phyloP scores from a whole-genome alignment of 35 echinoderm and acorn worm species.

The Anneissia japonica region DNA sequence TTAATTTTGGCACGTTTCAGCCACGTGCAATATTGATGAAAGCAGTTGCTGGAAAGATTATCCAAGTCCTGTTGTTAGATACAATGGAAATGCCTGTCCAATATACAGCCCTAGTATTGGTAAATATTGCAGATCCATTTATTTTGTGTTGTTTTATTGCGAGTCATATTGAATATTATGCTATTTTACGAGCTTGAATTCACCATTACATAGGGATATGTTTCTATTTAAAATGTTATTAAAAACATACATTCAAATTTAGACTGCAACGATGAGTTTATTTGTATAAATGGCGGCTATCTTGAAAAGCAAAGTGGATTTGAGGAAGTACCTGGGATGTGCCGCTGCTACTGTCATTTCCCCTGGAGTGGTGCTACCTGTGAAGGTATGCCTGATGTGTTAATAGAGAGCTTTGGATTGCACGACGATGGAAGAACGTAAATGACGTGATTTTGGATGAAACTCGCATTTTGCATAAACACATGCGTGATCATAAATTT shows the following conservation, averaged over 20 bases:
- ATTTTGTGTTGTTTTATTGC: background rate
- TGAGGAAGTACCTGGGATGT: slow-evolving; percentile 8
- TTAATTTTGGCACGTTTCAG: background rate
- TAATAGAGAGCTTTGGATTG: too few species aligned
- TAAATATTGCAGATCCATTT: background rate
- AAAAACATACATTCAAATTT: background rate
- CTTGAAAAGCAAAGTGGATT: slow-evolving; percentile 18
- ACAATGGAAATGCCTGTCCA: background rate
- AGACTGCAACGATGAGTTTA: slow-evolving; percentile 2
- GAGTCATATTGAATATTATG: background rate
- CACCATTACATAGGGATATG: background rate
- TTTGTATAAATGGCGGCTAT: slow-evolving; percentile 14
- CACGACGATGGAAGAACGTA: too few species aligned
- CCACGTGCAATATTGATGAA: slow-evolving; percentile 8
- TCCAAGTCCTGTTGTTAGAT: background rate
- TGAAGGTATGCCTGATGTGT: slow-evolving; percentile 47
- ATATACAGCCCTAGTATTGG: slow-evolving; percentile 8
- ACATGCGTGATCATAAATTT: too few species aligned
- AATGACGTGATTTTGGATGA: too few species aligned
- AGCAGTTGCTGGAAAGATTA: slow-evolving; percentile 27
- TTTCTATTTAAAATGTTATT: background rate
- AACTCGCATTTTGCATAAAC: too few species aligned
- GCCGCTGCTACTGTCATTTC: slow-evolving; percentile 38
- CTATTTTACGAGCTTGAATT: background rate
- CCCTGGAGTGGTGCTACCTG: slow-evolving; percentile 35